Evolutionary conservation across 2,113 vertebrate species (phyloP).

Genomic region (Neodon shergylaensis): DNA sequence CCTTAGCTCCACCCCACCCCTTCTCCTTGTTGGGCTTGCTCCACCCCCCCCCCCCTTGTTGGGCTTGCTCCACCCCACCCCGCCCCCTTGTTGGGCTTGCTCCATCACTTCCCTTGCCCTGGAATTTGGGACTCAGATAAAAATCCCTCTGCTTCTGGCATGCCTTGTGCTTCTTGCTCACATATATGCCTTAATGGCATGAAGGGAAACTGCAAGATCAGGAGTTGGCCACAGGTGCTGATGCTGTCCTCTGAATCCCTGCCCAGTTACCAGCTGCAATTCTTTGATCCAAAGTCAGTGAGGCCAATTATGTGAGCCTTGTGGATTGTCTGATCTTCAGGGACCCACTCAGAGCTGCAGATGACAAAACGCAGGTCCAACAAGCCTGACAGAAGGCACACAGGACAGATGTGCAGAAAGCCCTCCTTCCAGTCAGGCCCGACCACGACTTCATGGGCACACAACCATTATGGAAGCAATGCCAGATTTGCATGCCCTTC

Average conservation of each 20-base stretch:
- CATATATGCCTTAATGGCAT: neutral
- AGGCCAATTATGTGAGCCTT: slow-evolving; percentile 40
- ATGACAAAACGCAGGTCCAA: neutral
- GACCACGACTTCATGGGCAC: neutral
- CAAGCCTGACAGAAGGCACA: slow-evolving; percentile 5
- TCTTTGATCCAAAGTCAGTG: neutral
- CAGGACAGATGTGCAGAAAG: neutral
- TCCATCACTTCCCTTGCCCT: neutral
- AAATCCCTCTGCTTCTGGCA: neutral
- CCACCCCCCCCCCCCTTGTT: too few relatives aligned
- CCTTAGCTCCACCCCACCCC: neutral
- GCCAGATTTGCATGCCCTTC: neutral
- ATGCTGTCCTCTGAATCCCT: slow-evolving; percentile 35
- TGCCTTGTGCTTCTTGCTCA: neutral
- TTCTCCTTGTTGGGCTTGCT: too few relatives aligned
- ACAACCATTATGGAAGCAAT: neutral
- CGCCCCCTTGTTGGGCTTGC: neutral
- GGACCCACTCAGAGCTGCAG: neutral
- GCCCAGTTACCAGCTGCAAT: slow-evolving; percentile 44
- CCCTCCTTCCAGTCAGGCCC: neutral
- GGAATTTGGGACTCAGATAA: neutral
- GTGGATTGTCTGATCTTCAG: slow-evolving; percentile 26
- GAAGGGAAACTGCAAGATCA: neutral
- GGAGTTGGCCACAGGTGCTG: neutral
- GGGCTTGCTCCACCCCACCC: too few relatives aligned